Evolutionary conservation across 1,140 invertebrate genomes (phyloP).

Genomic region (Zophobas atratus): DNA sequence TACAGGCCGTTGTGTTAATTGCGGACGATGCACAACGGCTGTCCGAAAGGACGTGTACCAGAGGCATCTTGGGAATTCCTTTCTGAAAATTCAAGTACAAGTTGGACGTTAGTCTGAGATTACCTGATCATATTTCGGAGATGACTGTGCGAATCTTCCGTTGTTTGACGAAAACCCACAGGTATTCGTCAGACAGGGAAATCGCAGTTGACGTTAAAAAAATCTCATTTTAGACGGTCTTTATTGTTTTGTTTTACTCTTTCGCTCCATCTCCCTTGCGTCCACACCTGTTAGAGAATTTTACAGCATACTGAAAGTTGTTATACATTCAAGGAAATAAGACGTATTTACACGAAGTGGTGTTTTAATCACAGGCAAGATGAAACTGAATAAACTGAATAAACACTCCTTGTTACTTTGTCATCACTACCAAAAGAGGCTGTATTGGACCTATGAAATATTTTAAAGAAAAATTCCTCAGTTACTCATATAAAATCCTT

Average conservation of each 20-base stretch:
- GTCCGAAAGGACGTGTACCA: slow-evolving; percentile 81
- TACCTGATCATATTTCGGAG: slow-evolving; percentile 15
- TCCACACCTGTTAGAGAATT: slow-evolving; percentile 54
- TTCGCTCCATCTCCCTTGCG: slow-evolving; percentile 65
- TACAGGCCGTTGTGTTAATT: too few relatives aligned
- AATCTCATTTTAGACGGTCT: slow-evolving; percentile 18
- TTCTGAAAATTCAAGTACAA: slow-evolving; percentile 63
- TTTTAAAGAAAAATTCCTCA: too few relatives aligned
- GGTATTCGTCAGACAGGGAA: slow-evolving; percentile 30
- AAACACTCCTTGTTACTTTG: too few relatives aligned
- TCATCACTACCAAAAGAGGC: too few relatives aligned
- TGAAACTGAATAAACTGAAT: neutral
- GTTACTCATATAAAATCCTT: too few relatives aligned
- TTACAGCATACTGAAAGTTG: slow-evolving; percentile 49
- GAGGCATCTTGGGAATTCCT: slow-evolving; percentile 71
- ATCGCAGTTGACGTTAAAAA: slow-evolving; percentile 18
- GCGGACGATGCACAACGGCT: slow-evolving; percentile 76
- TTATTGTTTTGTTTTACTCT: slow-evolving; percentile 62
- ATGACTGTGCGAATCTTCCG: slow-evolving; percentile 1
- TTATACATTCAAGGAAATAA: slow-evolving; percentile 50
- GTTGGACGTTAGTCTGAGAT: slow-evolving; percentile 25
- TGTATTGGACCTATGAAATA: too few relatives aligned
- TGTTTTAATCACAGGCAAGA: slow-evolving; percentile 21
- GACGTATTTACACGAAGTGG: slow-evolving; percentile 57
- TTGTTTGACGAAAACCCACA: slow-evolving; percentile 33